Base-by-base conservation (phyloP, 2,888 invertebrate species). In the Eupithecia subumbrata region DNA sequence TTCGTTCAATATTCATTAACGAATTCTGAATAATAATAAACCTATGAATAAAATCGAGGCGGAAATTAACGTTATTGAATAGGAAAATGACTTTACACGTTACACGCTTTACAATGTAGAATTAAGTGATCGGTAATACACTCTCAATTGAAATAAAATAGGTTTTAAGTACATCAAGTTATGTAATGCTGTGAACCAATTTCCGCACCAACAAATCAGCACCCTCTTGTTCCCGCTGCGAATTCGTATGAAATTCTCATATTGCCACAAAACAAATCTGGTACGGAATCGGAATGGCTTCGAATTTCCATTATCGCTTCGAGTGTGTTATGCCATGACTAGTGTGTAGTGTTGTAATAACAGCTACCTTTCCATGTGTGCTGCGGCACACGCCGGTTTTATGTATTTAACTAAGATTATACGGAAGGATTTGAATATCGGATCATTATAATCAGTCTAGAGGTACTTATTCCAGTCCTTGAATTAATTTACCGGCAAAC, bases 341-440 rank as follows among this genome's bases (percentile, higher is more conserved):
- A 76, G 76, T 71, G 76, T 71, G 73, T 78, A 76, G 76, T 71
- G 73, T 78, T 75, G 76, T 67, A 75, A 80, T 79, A 81, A 79
- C 76, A 78, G 78, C 75, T 79, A 79, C 71, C 75, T 78, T 76
- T 78, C 60, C 34, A 63, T 74, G 75, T 76, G 76, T 73, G 74
- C n/a, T 71, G 72, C 25, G 43, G 75, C 73, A 74, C n/a, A 73
- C 0, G 4, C 12, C 12, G 43, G 8, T 7, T 68, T 68, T 72
- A 69, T 74, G 69, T 68, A 30, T 30, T 2, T 1, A 71, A 73
- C 76, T 73, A 75, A 75, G 78, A 78, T 73, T 76, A 77, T 79
- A 74, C 48, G 75, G 76, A 75, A 60, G 75, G 74, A 81, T 80
- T 80, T 77, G 77, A 81, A 79, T 80, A 80, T 81, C 76, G 71